phyloP scores from a whole-genome alignment of 1,140 invertebrate species.

The Drosophila trapezifrons region DNA sequence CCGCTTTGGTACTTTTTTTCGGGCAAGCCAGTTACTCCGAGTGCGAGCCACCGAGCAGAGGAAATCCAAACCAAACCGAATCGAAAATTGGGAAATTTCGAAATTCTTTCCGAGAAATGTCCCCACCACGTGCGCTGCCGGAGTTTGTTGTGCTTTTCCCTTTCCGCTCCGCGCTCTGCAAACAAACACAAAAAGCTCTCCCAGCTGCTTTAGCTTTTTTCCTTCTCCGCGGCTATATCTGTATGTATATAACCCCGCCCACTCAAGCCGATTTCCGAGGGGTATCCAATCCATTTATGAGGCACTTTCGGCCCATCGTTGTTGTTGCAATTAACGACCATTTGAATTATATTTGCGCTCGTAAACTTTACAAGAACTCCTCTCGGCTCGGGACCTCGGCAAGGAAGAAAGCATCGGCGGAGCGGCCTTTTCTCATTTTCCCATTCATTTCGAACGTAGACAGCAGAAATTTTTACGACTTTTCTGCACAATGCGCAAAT shows the following conservation, averaged over 20 bases:
- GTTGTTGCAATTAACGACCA: slow-evolving; percentile 83
- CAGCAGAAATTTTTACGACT: slow-evolving; percentile 81
- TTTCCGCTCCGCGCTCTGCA: slow-evolving; percentile 53
- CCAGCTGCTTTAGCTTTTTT: slow-evolving; percentile 41
- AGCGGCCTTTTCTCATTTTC: slow-evolving; percentile 28
- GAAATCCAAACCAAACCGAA: slow-evolving; percentile 8
- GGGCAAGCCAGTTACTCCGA: slow-evolving; percentile 33
- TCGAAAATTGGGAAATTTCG: slow-evolving; percentile 45
- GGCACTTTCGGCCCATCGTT: slow-evolving; percentile 74
- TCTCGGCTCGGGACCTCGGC: not conserved
- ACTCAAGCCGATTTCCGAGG: slow-evolving; percentile 12
- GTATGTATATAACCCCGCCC: slow-evolving; percentile 59
- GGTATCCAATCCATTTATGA: slow-evolving; percentile 78
- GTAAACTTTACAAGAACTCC: slow-evolving; percentile 82
- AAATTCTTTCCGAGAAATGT: slow-evolving; percentile 51
- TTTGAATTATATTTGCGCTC: slow-evolving; percentile 84
- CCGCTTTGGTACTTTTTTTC: slow-evolving; percentile 42
- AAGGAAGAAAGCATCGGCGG: not conserved
- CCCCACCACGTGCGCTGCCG: slow-evolving; percentile 60
- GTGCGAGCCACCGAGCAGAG: not conserved
- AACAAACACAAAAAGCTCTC: slow-evolving; percentile 44
- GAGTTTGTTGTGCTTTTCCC: slow-evolving; percentile 41
- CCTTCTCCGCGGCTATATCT: slow-evolving; percentile 5
- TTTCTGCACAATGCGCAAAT: slow-evolving; percentile 81
- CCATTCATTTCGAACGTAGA: slow-evolving; percentile 74